phyloP scores from a whole-genome alignment of 2,113 vertebrate species.

The Trogon surrucura region DNA sequence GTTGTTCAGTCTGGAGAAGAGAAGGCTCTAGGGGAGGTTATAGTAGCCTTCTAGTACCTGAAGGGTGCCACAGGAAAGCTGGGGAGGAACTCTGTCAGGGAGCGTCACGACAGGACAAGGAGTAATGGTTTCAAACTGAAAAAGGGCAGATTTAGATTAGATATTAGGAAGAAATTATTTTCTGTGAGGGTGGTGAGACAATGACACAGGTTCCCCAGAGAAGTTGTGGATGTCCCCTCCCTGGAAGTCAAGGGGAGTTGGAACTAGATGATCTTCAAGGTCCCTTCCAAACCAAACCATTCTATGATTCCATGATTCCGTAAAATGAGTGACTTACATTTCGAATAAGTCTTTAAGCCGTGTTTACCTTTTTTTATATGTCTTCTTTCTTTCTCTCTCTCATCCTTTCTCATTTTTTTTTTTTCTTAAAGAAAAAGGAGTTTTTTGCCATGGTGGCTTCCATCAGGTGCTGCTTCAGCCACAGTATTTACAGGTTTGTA shows the following conservation, averaged over 20 bases:
- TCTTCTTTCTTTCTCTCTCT: neutral
- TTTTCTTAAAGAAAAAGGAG: neutral
- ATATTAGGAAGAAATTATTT: neutral
- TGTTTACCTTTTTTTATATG: neutral
- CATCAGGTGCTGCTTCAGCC: neutral
- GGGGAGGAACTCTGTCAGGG: no score
- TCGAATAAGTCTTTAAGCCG: neutral
- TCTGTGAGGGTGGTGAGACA: neutral
- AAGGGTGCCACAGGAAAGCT: no score
- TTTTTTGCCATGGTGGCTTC: neutral
- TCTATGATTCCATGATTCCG: neutral
- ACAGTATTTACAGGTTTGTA: neutral
- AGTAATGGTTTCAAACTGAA: no score
- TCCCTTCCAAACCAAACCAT: neutral
- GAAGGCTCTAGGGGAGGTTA: no score
- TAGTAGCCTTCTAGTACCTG: no score
- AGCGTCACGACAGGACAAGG: no score
- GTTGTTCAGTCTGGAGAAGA: no score
- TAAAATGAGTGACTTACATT: neutral
- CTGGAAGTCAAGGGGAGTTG: neutral
- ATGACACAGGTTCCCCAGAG: neutral
- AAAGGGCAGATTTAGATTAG: no score
- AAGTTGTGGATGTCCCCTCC: neutral
- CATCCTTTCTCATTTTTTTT: neutral
- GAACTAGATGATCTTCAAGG: neutral